These are phyloP conservation scores for Nebria brevicollis DNA, from an alignment of 2,888 invertebrate genomes.

Conservation along the genomic window DNA sequence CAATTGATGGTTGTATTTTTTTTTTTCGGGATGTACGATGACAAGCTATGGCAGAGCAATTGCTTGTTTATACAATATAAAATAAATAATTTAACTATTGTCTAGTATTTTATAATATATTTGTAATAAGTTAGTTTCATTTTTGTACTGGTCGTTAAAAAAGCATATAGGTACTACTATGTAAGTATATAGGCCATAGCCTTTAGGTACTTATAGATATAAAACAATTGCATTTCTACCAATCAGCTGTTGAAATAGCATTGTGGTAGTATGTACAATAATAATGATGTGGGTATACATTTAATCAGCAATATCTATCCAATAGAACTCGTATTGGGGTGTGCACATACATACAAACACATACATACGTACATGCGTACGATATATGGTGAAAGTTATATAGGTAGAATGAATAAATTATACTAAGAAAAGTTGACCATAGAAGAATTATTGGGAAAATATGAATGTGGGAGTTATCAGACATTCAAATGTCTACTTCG, in stretches of 20 bases:
- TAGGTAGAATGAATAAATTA: not conserved
- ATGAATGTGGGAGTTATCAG: not conserved
- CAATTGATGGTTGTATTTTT: too few species aligned
- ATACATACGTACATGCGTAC: not conserved
- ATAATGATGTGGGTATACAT: not conserved
- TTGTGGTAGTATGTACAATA: not conserved
- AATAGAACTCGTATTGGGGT: not conserved
- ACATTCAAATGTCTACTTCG: slow-evolving; percentile 1
- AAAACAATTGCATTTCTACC: not conserved
- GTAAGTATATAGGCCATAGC: too few species aligned
- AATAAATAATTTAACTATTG: too few species aligned
- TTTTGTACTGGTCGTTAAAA: too few species aligned
- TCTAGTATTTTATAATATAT: too few species aligned
- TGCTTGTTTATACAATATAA: too few species aligned
- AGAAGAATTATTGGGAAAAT: not conserved
- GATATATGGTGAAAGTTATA: slow-evolving; percentile 6
- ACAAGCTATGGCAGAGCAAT: too few species aligned
- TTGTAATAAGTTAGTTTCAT: too few species aligned
- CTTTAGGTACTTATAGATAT: not conserved
- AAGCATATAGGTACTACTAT: too few species aligned
- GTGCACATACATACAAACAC: not conserved
- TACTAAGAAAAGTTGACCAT: not conserved
- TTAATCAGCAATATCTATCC: not conserved
- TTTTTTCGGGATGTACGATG: too few species aligned
- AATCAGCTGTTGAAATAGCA: not conserved